Conservation (phyloP, 2,113 vertebrate species). For the Plecturocebus donacophilus region DNA sequence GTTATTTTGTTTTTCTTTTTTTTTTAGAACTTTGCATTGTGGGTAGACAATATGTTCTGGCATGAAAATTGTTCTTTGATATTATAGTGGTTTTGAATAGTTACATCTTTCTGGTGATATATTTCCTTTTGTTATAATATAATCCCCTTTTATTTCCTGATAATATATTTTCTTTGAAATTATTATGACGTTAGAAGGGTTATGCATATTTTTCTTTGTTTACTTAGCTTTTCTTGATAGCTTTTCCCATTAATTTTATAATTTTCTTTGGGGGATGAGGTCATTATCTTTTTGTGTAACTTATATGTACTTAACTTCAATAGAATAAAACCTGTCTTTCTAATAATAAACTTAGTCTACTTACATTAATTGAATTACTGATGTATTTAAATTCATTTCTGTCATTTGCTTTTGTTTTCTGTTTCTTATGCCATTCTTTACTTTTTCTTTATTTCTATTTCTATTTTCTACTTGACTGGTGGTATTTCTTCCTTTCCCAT, state of each 20-base stretch:
- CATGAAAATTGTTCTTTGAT: not conserved
- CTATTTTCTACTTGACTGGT: not conserved
- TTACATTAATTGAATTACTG: not conserved
- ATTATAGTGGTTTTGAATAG: not conserved
- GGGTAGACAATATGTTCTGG: not conserved
- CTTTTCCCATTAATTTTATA: not conserved
- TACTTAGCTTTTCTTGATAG: not conserved
- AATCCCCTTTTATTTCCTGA: not conserved
- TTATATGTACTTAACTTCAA: not conserved
- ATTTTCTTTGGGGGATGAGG: not conserved
- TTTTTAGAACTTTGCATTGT: not conserved
- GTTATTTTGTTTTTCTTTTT: not conserved
- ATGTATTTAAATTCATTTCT: not conserved
- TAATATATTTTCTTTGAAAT: not conserved
- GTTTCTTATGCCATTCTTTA: not conserved
- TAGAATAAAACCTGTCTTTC: not conserved
- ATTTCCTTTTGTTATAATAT: not conserved
- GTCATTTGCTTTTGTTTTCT: not conserved
- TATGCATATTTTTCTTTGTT: not conserved
- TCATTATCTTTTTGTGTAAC: not conserved
- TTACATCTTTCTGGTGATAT: not conserved
- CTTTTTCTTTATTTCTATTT: not conserved
- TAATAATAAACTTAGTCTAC: not conserved
- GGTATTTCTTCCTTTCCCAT: not conserved
- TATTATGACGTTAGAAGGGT: not conserved